Evolutionary conservation across 2,113 vertebrate species (phyloP).

Genomic region (Cyprinodon brontotheroides): DNA sequence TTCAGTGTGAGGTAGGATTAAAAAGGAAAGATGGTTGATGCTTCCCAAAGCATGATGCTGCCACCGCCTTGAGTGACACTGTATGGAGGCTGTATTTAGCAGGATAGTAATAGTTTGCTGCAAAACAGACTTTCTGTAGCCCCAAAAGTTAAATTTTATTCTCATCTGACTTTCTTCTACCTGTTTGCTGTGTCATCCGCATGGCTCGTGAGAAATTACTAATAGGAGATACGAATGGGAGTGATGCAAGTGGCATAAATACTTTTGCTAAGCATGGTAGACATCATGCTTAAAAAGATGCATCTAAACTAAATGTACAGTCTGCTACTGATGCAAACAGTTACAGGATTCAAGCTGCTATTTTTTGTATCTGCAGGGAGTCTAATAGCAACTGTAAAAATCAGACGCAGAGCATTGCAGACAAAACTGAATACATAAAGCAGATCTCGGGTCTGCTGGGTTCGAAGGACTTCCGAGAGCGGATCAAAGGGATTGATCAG

Average conservation of each 20-base stretch:
- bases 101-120: no score
- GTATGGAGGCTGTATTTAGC: no score
- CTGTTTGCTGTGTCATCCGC: neutral
- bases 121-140: no score
- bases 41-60: no score
- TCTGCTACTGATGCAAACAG: neutral
- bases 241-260: neutral
- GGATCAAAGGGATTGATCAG: slow-evolving; percentile 87
- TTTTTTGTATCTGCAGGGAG: slow-evolving; percentile 74
- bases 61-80: no score
- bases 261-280: neutral
- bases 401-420: slow-evolving; percentile 79
- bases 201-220: neutral
- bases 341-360: neutral
- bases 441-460: slow-evolving; percentile 80
- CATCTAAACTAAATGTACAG: neutral
- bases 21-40: no score
- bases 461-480: slow-evolving; percentile 90
- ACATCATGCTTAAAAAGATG: neutral
- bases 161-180: neutral
- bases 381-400: slow-evolving; percentile 74
- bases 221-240: no score
- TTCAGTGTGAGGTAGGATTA: no score
- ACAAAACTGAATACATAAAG: slow-evolving; percentile 85
- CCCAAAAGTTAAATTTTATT: neutral